Conservation (phyloP, 1,140 invertebrate genomes). For the Papilio machaon region DNA sequence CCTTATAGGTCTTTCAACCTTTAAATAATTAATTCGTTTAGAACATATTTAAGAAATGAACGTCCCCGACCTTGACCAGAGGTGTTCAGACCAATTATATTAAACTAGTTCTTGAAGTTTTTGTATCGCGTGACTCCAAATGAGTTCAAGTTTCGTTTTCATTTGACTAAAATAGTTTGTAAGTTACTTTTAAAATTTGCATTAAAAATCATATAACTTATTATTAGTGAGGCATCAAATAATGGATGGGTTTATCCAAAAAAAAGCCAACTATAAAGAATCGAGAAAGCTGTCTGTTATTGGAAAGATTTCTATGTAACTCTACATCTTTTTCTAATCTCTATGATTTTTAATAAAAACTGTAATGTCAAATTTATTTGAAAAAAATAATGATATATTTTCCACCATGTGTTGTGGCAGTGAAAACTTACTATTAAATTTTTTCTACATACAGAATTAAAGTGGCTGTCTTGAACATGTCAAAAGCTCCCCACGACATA, state of each 20-base stretch:
- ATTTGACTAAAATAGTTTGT: background rate
- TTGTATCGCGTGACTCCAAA: conserved; percentile 41
- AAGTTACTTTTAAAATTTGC: background rate
- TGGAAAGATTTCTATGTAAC: too few relatives aligned
- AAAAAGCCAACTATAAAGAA: too few relatives aligned
- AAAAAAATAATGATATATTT: too few relatives aligned
- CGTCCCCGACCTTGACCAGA: conserved; percentile 45
- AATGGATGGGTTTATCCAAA: too few relatives aligned
- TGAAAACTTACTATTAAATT: background rate
- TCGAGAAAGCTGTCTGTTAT: too few relatives aligned
- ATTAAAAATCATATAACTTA: background rate
- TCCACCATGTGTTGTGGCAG: too few relatives aligned
- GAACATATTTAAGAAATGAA: background rate
- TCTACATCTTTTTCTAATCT: too few relatives aligned
- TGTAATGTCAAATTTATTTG: too few relatives aligned
- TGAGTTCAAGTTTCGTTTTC: conserved; percentile 38
- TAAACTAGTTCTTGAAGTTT: conserved; percentile 55
- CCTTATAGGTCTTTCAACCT: too few relatives aligned
- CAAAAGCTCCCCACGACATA: conserved; percentile 21
- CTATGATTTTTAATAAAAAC: too few relatives aligned
- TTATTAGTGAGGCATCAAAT: too few relatives aligned
- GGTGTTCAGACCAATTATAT: conserved; percentile 49
- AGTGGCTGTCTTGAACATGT: conserved; percentile 36
- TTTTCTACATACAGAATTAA: background rate
- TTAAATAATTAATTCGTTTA: background rate